A percentile compares a stretch with the other conserved stretches of the same genome.
These are phyloP conservation scores for Barbus barbus DNA, from an alignment of 2,113 vertebrate species.

Conservation along the genomic window DNA sequence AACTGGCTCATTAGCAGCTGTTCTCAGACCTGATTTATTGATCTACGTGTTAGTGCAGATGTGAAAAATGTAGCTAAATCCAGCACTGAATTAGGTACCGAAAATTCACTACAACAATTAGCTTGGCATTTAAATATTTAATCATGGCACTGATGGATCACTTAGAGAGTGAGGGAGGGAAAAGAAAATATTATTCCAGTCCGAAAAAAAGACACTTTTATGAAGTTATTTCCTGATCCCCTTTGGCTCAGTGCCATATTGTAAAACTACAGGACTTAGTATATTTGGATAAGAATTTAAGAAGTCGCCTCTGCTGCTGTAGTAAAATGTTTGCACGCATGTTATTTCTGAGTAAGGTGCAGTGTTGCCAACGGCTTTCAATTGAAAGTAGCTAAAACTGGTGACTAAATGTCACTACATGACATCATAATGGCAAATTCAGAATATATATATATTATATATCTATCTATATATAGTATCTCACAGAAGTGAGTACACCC, in stretches of 20 bases:
- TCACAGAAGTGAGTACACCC: too few relatives aligned
- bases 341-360: background rate
- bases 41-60: slow-evolving; percentile 24
- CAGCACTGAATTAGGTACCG: background rate
- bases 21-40: slow-evolving; percentile 57
- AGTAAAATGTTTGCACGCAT: background rate
- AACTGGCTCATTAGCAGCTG: slow-evolving; percentile 75
- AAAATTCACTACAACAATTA: background rate
- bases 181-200: background rate
- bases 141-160: background rate
- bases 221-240: background rate
- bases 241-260: too few relatives aligned
- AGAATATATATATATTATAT: too few relatives aligned
- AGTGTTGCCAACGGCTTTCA: too few relatives aligned
- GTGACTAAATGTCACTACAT: too few relatives aligned
- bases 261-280: background rate
- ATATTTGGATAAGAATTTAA: background rate
- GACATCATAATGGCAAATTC: too few relatives aligned
- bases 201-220: background rate
- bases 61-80: slow-evolving; percentile 8
- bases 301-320: background rate
- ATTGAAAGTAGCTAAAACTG: too few relatives aligned
- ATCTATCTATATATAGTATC: too few relatives aligned
- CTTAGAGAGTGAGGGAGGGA: background rate
- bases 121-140: background rate